Percentiles rank a stretch among this genome's conserved stretches.
phyloP scores from a whole-genome alignment of 2,797 vertebrate species.

The Denticeps clupeoides region DNA sequence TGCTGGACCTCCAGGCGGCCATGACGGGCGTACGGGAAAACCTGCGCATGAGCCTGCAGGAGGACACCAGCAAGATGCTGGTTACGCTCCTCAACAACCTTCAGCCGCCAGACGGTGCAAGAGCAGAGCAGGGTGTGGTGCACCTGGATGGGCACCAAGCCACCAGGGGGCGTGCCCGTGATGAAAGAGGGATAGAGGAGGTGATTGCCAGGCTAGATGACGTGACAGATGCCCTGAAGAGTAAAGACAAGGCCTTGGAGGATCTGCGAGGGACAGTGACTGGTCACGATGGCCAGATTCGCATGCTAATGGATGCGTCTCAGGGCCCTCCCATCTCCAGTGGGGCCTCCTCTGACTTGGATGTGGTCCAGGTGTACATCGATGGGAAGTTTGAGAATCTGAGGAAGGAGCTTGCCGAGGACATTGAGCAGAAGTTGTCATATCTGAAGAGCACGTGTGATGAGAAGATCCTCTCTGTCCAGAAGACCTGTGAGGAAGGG shows the following conservation, averaged over 20 bases:
- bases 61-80: constrained; percentile 74
- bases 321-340: constrained; percentile 30
- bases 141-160: constrained; percentile 59
- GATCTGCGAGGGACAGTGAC: constrained; percentile 73
- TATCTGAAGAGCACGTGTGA: constrained; percentile 70
- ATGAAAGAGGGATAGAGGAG: constrained; percentile 64
- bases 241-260: constrained; percentile 73
- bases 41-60: constrained; percentile 70
- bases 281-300: constrained; percentile 79
- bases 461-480: constrained; percentile 60
- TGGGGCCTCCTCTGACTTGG: constrained; percentile 50
- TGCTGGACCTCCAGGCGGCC: constrained; percentile 78
- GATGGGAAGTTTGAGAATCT: constrained; percentile 78
- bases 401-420: constrained; percentile 70
- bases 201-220: constrained; percentile 71
- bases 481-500: constrained; percentile 67
- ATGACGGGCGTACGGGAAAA: constrained; percentile 69
- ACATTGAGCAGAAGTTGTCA: constrained; percentile 67
- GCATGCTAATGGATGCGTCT: constrained; percentile 77
- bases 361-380: constrained; percentile 69
- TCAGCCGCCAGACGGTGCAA: constrained; percentile 47
- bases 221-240: constrained; percentile 69
- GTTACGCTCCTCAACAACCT: constrained; percentile 71
- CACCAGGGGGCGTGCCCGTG: constrained; percentile 38
- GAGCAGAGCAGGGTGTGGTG: constrained; percentile 52